Percentiles rank a stretch among this genome's conserved stretches.
These are phyloP conservation scores for Pseudomyrmex cubaensis DNA, from an alignment of 1,140 invertebrate genomes.

Conservation along the genomic window DNA sequence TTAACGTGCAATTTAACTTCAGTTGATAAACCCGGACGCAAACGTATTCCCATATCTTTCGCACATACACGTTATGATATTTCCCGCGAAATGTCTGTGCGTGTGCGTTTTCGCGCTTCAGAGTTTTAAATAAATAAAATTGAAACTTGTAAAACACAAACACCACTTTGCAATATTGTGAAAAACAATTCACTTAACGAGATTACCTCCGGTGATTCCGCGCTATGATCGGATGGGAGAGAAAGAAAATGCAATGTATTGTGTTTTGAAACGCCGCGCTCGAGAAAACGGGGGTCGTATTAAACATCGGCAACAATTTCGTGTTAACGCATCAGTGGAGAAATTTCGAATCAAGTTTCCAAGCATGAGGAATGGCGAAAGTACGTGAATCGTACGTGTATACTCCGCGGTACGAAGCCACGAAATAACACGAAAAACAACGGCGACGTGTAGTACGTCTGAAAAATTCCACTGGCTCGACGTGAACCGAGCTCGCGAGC, in stretches of 20 bases:
- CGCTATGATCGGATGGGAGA: no score
- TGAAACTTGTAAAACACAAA: no score
- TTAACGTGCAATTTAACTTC: conserved; percentile 53
- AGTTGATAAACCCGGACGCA: conserved; percentile 33
- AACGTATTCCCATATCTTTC: background rate
- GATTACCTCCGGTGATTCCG: no score
- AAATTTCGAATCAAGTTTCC: conserved; percentile 44
- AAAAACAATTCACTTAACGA: no score
- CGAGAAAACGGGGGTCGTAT: background rate
- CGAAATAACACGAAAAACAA: conserved; percentile 53
- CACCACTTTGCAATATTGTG: no score
- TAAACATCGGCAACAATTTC: conserved; percentile 21
- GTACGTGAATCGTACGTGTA: conserved; percentile 8
- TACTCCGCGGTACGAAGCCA: background rate
- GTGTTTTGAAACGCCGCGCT: background rate
- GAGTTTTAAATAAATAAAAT: no score
- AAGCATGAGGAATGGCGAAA: conserved; percentile 38
- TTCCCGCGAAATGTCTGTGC: background rate
- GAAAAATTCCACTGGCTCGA: conserved; percentile 39
- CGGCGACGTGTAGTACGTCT: conserved; percentile 24
- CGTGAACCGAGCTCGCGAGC: conserved; percentile 25
- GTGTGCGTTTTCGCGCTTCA: no score
- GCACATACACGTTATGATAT: background rate
- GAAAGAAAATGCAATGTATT: background rate
- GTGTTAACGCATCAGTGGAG: background rate